These are phyloP conservation scores for Toxostoma redivivum DNA, from an alignment of 2,113 vertebrate genomes.

Conservation along the genomic window DNA sequence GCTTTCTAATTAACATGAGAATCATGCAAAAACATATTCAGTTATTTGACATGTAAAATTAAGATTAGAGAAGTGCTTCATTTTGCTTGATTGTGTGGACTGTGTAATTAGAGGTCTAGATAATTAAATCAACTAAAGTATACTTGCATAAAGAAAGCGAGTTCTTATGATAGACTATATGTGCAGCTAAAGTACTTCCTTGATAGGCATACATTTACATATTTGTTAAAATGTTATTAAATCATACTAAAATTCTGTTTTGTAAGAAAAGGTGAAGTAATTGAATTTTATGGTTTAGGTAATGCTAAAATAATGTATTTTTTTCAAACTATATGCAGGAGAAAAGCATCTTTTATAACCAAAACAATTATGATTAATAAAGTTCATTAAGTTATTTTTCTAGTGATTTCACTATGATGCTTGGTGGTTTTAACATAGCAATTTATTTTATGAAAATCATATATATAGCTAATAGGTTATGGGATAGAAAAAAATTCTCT, in stretches of 20 bases:
- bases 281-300: constrained; percentile 28
- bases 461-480: background rate
- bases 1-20: background rate
- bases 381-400: constrained; percentile 36
- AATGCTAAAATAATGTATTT: background rate
- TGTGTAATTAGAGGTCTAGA: constrained; percentile 44
- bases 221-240: constrained; percentile 45
- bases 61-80: constrained; percentile 32
- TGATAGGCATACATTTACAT: constrained; percentile 41
- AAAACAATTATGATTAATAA: constrained; percentile 46
- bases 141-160: constrained; percentile 31
- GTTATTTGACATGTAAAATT: constrained; percentile 41
- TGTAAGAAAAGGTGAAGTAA: constrained; percentile 17
- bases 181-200: constrained; percentile 49
- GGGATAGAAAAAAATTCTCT: background rate
- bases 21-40: background rate
- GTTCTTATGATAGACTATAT: constrained; percentile 32
- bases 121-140: constrained; percentile 57
- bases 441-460: background rate
- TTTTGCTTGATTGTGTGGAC: constrained; percentile 60
- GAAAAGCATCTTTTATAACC: constrained; percentile 37
- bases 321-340: background rate
- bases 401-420: constrained; percentile 23
- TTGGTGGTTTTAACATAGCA: constrained; percentile 32
- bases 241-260: background rate